Evolutionary conservation across 1,140 invertebrate species (phyloP).

Genomic region (Aphaenogaster floridana): DNA sequence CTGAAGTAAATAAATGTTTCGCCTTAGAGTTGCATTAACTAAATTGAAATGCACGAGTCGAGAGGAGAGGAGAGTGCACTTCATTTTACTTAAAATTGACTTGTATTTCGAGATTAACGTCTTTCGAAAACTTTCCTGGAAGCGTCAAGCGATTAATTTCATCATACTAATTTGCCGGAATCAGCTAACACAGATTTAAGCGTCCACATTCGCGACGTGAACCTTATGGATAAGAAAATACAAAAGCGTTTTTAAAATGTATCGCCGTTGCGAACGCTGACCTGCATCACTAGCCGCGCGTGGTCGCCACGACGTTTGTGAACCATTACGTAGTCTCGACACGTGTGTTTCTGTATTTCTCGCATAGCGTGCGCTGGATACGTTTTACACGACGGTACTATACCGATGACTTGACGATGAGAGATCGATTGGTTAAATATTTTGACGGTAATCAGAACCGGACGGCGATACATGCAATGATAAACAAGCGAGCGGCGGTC

Average conservation of each 20-base stretch:
- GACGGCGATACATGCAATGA: conserved; percentile 13
- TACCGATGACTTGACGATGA: conserved; percentile 11
- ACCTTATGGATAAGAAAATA: not conserved
- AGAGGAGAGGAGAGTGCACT: not conserved
- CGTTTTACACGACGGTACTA: conserved; percentile 19
- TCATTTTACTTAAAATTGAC: not conserved
- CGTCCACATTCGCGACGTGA: not conserved
- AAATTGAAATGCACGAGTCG: conserved; percentile 27
- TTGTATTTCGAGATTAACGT: conserved; percentile 19
- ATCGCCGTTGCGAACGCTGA: conserved; percentile 56
- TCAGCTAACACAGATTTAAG: not conserved
- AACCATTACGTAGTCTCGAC: conserved; percentile 31
- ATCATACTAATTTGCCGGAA: not conserved
- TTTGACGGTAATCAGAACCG: conserved; percentile 20
- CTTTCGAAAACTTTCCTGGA: conserved; percentile 1
- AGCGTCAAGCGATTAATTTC: conserved; percentile 23
- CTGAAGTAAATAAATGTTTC: conserved; percentile 26
- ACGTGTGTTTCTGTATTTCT: conserved; percentile 26
- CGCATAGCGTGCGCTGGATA: not conserved
- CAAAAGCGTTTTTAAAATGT: not conserved
- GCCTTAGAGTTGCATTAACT: conserved; percentile 13
- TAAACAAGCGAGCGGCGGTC: conserved; percentile 7
- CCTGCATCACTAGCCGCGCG: conserved; percentile 57
- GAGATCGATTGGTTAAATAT: conserved; percentile 31
- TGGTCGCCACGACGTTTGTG: conserved; percentile 8